Percentiles rank a stretch among this genome's conserved stretches.
Evolutionary conservation across 2,888 invertebrate species (phyloP).

Genomic region (Drosophila gaucha): DNA sequence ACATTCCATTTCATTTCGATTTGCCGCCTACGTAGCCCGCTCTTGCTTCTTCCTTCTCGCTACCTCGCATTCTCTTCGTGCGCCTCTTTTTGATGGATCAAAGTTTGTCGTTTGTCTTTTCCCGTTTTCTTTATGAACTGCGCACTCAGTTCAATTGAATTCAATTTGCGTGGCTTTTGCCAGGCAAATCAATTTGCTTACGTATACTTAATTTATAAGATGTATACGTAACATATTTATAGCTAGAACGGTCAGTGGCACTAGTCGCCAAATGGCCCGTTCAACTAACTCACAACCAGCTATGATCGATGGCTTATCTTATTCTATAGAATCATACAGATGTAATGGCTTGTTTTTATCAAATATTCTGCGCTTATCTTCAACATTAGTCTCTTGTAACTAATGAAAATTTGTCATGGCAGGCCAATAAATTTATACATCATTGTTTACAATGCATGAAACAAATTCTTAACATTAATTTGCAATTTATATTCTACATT

Average conservation of each 20-base stretch:
- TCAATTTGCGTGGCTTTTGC: constrained; percentile 73
- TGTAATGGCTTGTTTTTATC: not conserved
- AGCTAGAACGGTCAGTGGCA: not conserved
- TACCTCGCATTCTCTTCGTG: constrained; percentile 11
- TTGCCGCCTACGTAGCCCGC: constrained; percentile 51
- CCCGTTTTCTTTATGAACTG: constrained; percentile 31
- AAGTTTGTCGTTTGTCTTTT: constrained; percentile 44
- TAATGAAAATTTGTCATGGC: not conserved
- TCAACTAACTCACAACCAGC: constrained; percentile 13
- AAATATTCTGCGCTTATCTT: not conserved
- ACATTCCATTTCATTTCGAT: constrained; percentile 65
- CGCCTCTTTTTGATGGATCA: constrained; percentile 42
- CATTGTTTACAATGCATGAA: not conserved
- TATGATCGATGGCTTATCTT: constrained; percentile 12
- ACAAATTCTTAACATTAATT: not conserved
- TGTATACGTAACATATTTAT: constrained; percentile 53
- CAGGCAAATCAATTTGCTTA: constrained; percentile 75
- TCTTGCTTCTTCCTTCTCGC: constrained; percentile 12
- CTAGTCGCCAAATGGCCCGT: constrained; percentile 3
- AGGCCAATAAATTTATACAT: not conserved
- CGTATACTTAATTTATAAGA: constrained; percentile 67
- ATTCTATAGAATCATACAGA: not conserved
- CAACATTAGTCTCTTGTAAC: not conserved
- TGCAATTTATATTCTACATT: not conserved
- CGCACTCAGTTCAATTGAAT: constrained; percentile 73